A percentile compares a stretch with the other conserved stretches of the same genome.
phyloP scores from a whole-genome alignment of 1,140 invertebrate species.

The Vanessa atalanta region DNA sequence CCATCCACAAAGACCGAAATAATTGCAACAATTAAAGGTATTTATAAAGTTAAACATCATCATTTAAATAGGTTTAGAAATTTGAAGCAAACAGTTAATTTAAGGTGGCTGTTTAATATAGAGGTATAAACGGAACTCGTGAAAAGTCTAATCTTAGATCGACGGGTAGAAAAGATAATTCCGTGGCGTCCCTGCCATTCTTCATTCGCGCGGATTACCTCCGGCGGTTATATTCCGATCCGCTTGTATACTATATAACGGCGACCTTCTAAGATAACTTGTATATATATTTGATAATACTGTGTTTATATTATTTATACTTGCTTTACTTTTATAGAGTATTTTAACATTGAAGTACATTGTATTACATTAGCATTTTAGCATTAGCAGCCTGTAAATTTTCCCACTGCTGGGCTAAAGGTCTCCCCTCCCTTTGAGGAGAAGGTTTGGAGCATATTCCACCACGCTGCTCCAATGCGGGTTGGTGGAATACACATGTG shows the following conservation, averaged over 20 bases:
- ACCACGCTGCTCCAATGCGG: too few relatives aligned
- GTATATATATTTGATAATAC: not conserved
- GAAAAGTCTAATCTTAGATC: conserved; percentile 36
- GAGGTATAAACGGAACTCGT: conserved; percentile 20
- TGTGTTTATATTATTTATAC: not conserved
- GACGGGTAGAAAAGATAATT: conserved; percentile 32
- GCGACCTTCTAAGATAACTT: not conserved
- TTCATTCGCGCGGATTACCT: conserved; percentile 35
- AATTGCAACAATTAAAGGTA: not conserved
- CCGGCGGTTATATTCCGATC: conserved; percentile 23
- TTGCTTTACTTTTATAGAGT: not conserved
- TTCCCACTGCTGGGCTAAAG: too few relatives aligned
- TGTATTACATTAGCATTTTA: too few relatives aligned
- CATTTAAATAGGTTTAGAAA: not conserved
- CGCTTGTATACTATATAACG: not conserved
- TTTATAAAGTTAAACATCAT: not conserved
- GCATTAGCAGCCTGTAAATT: too few relatives aligned
- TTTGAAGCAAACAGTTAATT: not conserved
- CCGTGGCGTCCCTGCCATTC: conserved; percentile 28
- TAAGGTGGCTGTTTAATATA: conserved; percentile 30
- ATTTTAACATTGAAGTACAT: too few relatives aligned
- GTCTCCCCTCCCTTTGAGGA: too few relatives aligned
- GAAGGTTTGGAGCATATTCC: too few relatives aligned
- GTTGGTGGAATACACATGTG: too few relatives aligned
- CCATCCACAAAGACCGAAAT: not conserved